Evolutionary conservation across 2,888 invertebrate genomes (phyloP), one percentile per base, ranked within the genome.

Genomic region (Phlogophora meticulosa): DNA sequence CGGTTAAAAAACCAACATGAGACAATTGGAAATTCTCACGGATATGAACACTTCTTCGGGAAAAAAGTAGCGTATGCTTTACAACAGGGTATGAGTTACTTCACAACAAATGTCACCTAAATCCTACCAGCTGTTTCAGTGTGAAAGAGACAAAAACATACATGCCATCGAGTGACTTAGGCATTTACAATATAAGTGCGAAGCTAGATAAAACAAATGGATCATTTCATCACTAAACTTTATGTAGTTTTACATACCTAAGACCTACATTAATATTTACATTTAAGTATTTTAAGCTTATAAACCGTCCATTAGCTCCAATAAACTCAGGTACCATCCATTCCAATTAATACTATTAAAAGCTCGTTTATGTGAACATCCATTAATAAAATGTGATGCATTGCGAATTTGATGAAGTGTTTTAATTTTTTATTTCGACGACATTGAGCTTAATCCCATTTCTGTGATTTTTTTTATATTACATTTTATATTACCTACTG

Each of bases 321-420:
- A 46, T 36, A 32, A 75, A 58, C 20, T 48, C 38, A n/a, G 20
- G 9, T 55, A 48, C 1, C 58, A 61, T 76, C 36, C 32, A 49
- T 69, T 51, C 17, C 38, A 59, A 51, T 62, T 60, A 75, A 64
- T 55, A 20, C 20, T 11, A 42, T 57, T 70, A 22, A 61, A 64
- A 42, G 60, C 45, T 69, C 22, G 45, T 20, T 40, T 11, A 43
- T 38, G 58, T 59, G 4, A 70, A 49, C 20, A 45, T 55, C n/a
- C n/a, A 70, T 76, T 24, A 75, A 17, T 36, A 20, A 24, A 32
- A 28, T n/a, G 9, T 51, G 32, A 43, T 57, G 57, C 42, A 38
- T 38, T 68, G 36, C 13, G 38, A 76, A 57, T 43, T 28, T 20
- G n/a, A 45, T 28, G 22, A 38, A 65, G 40, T 24, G 22, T 48